Conservation (phyloP, 2,888 invertebrate species). For the Mesorhabditis spiculigera region DNA sequence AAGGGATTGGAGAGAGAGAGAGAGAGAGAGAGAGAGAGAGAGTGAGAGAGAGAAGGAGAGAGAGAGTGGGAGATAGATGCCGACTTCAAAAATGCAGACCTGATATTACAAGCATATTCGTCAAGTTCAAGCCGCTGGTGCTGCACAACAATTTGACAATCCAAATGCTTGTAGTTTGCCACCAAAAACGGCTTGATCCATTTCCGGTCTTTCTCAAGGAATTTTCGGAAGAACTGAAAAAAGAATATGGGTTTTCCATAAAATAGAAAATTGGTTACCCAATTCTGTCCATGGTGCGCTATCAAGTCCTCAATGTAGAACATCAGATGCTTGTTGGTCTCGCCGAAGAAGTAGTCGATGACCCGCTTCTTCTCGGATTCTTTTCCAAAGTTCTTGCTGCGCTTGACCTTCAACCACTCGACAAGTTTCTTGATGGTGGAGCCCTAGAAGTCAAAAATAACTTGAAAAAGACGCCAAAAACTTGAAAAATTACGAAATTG, state of each 20-base stretch:
- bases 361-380: conserved; percentile 20
- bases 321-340: conserved; percentile 15
- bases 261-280: not conserved
- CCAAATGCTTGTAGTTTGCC: not conserved
- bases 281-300: conserved; percentile 10
- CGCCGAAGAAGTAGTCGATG: conserved; percentile 18
- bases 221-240: conserved; percentile 5
- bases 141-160: not conserved
- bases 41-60: not conserved
- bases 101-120: conserved; percentile 4
- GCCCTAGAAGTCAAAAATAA: conserved; percentile 68
- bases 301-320: conserved; percentile 11
- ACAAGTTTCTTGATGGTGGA: conserved; percentile 95
- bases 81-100: not conserved
- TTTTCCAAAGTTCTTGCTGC: conserved; percentile 11
- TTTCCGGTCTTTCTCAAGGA: not conserved
- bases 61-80: no score
- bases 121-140: not conserved
- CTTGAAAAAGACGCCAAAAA: not conserved
- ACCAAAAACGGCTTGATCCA: not conserved
- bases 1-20: not conserved
- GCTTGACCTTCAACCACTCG: conserved; percentile 84
- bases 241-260: not conserved
- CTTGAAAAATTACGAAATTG: not conserved
- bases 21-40: not conserved